Conservation (phyloP, 2,113 vertebrate genomes). For the Gambusia holbrooki region DNA sequence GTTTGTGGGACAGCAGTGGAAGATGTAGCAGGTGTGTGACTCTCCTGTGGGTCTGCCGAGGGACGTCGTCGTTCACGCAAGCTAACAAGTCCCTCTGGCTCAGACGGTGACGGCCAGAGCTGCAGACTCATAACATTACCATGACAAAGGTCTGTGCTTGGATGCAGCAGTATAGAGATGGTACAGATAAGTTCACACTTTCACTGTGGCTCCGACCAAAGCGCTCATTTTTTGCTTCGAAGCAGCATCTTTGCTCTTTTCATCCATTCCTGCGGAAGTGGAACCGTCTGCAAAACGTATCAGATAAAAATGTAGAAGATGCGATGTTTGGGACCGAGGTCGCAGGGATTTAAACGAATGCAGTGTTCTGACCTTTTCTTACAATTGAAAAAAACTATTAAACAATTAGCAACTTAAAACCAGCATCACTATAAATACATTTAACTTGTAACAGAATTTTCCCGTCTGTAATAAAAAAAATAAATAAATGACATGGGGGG, state of each 20-base stretch:
- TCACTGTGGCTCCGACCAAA: conserved; percentile 35
- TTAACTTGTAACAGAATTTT: conserved; percentile 4
- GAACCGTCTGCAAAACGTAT: conserved; percentile 13
- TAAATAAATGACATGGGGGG: conserved; percentile 1
- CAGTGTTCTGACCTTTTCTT: too few species aligned
- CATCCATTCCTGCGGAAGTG: conserved; percentile 18
- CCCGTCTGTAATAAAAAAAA: conserved; percentile 39
- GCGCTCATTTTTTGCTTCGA: not conserved
- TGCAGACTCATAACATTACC: conserved; percentile 68
- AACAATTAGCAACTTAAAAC: not conserved
- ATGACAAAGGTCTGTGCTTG: conserved; percentile 71
- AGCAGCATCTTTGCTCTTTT: conserved; percentile 12
- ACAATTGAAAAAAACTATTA: too few species aligned
- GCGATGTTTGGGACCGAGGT: too few species aligned
- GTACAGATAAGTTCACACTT: conserved; percentile 54
- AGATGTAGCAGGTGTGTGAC: conserved; percentile 61
- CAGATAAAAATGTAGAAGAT: not conserved
- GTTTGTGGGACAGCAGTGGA: conserved; percentile 30
- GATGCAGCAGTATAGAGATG: conserved; percentile 61
- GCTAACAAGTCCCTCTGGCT: conserved; percentile 71
- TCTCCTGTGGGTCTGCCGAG: conserved; percentile 49
- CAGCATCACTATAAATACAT: not conserved
- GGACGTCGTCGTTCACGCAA: conserved; percentile 56
- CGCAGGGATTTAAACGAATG: too few species aligned
- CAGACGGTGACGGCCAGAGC: conserved; percentile 66